Evolutionary conservation across 2,113 vertebrate genomes (phyloP).

Genomic region (Falcunculus frontatus): DNA sequence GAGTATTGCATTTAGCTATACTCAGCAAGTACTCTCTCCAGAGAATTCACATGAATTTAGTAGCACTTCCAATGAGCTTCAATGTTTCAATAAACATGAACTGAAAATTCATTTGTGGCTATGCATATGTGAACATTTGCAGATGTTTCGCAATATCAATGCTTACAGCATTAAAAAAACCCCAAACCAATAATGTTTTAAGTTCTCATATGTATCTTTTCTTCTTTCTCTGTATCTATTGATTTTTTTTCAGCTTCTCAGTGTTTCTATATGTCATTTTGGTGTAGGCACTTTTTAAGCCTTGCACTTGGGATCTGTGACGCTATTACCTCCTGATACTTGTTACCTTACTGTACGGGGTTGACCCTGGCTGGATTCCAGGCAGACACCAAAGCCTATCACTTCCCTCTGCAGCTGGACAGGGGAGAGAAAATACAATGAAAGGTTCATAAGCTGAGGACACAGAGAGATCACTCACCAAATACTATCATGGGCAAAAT

Average conservation of each 20-base stretch:
- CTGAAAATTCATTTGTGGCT: background rate
- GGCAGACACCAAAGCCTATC: background rate
- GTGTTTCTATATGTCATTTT: background rate
- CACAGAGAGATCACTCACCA: background rate
- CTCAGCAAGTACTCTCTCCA: background rate
- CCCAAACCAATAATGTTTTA: accelerated
- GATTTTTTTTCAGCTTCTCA: background rate
- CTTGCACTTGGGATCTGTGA: background rate
- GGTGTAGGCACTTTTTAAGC: background rate
- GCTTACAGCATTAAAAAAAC: background rate
- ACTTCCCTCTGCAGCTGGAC: background rate
- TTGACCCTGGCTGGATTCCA: background rate
- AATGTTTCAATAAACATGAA: background rate
- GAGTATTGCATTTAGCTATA: background rate
- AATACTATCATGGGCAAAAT: background rate
- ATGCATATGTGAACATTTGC: background rate
- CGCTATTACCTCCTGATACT: background rate
- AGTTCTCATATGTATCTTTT: background rate
- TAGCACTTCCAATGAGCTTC: background rate
- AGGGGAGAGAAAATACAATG: background rate
- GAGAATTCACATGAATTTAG: background rate
- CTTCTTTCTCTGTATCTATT: background rate
- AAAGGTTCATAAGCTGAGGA: background rate
- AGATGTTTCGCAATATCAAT: background rate
- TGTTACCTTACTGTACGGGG: background rate